Evolutionary conservation across 2,113 vertebrate genomes (phyloP).

Genomic region (Xiphophorus maculatus): DNA sequence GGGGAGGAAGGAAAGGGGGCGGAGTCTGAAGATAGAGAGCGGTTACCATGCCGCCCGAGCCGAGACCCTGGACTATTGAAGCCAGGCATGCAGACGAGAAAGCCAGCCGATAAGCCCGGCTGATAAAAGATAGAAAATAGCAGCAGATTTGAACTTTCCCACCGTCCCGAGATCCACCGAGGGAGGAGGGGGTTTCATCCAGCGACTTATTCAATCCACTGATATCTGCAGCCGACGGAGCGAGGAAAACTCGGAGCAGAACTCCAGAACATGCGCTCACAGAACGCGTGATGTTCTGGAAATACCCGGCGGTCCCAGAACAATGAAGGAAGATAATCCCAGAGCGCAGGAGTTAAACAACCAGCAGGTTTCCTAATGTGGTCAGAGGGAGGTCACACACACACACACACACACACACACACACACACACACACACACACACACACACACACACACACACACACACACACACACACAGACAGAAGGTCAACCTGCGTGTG

Average conservation of each 20-base stretch:
- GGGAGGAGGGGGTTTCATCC: slow-evolving; percentile 59
- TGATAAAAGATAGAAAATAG: slow-evolving; percentile 95
- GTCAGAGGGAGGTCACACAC: slow-evolving; percentile 36
- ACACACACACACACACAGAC: slow-evolving; percentile 1
- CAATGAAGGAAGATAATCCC: slow-evolving; percentile 3
- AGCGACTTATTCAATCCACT: slow-evolving; percentile 68
- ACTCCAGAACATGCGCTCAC: background rate
- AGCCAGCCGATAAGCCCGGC: slow-evolving; percentile 87
- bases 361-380: background rate
- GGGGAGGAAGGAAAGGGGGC: slow-evolving; percentile 11
- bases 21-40: slow-evolving; percentile 36
- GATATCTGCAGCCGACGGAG: slow-evolving; percentile 57
- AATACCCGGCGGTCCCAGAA: background rate
- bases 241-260: slow-evolving; percentile 26
- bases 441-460: slow-evolving; percentile 6
- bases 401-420: background rate
- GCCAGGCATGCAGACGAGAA: slow-evolving; percentile 87
- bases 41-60: slow-evolving; percentile 74
- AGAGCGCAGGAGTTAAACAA: slow-evolving; percentile 8
- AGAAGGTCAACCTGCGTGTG: slow-evolving; percentile 30
- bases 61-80: slow-evolving; percentile 87
- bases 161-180: slow-evolving; percentile 80
- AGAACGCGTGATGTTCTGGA: slow-evolving; percentile 5
- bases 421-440: background rate
- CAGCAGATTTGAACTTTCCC: slow-evolving; percentile 97